Conservation (phyloP, 2,113 vertebrate genomes). For the Spea multiplicata region DNA sequence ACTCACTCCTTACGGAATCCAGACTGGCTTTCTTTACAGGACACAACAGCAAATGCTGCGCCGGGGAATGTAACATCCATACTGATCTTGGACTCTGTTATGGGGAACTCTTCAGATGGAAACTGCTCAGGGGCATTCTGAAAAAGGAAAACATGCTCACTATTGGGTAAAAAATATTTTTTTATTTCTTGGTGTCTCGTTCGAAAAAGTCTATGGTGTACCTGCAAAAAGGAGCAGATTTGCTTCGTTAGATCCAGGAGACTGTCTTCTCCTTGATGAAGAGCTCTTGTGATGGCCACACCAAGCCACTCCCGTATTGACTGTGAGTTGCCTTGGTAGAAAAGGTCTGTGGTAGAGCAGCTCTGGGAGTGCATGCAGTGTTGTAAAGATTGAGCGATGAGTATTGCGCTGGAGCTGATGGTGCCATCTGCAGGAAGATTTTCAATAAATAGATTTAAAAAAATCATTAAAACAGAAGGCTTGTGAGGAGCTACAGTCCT, state of each 20-base stretch:
- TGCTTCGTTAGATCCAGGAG: constrained; percentile 91
- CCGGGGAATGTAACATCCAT: constrained; percentile 97
- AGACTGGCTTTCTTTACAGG: constrained; percentile 93
- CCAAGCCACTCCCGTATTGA: constrained; percentile 89
- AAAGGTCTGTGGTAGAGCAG: constrained; percentile 92
- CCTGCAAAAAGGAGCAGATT: constrained; percentile 95
- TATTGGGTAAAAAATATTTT: neutral
- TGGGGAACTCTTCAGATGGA: constrained; percentile 90
- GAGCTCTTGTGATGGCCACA: constrained; percentile 88
- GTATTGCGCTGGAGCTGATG: constrained; percentile 88
- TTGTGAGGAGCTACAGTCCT: no score
- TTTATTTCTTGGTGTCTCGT: neutral
- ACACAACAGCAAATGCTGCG: constrained; percentile 89
- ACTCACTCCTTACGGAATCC: constrained; percentile 97
- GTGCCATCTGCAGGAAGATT: constrained; percentile 78
- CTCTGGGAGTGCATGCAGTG: constrained; percentile 86
- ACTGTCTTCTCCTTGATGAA: constrained; percentile 95
- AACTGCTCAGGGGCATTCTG: constrained; percentile 94
- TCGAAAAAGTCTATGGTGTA: constrained; percentile 47
- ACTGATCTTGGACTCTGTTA: constrained; percentile 93
- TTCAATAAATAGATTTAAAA: neutral
- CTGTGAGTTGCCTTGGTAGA: constrained; percentile 91
- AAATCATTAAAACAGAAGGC: no score
- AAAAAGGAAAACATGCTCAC: constrained; percentile 29
- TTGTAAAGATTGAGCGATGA: constrained; percentile 89